Evolutionary conservation across 2,113 vertebrate species (phyloP).

Genomic region (Crotalus tigris): DNA sequence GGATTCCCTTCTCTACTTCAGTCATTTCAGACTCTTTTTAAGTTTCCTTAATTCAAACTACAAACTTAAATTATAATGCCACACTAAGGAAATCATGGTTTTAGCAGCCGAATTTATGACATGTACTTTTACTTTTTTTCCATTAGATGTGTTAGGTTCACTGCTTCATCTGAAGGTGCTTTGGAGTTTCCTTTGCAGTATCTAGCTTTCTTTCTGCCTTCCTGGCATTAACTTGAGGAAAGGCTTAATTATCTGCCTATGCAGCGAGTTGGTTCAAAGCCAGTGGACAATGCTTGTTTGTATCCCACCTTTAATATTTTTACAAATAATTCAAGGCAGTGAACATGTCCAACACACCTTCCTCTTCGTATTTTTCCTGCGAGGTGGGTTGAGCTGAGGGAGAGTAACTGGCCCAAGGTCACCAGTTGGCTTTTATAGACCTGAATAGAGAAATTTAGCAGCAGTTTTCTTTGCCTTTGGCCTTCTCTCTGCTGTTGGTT

Average conservation of each 20-base stretch:
- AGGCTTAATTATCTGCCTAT: not conserved
- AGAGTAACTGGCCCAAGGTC: not conserved
- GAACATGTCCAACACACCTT: not conserved
- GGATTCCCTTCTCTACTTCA: not conserved
- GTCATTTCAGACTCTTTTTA: not conserved
- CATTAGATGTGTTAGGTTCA: not conserved
- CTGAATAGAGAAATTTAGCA: not conserved
- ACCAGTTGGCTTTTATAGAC: not conserved
- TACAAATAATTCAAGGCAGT: not conserved
- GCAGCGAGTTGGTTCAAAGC: not conserved
- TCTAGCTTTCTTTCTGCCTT: not conserved
- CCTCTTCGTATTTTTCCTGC: not conserved
- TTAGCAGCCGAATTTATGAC: not conserved
- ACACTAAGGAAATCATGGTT: not conserved
- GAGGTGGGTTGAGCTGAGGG: not conserved
- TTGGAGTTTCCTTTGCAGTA: not conserved
- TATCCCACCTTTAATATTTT: not conserved
- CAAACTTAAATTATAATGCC: not conserved
- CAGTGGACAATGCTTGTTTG: not conserved
- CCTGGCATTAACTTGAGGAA: not conserved
- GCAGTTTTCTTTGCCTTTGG: not conserved
- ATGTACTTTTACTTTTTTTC: not conserved
- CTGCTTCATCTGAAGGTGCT: not conserved
- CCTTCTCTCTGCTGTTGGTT: not conserved
- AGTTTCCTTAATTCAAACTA: not conserved